Conservation (phyloP, 2,888 invertebrate genomes). For the Apoda limacodes region DNA sequence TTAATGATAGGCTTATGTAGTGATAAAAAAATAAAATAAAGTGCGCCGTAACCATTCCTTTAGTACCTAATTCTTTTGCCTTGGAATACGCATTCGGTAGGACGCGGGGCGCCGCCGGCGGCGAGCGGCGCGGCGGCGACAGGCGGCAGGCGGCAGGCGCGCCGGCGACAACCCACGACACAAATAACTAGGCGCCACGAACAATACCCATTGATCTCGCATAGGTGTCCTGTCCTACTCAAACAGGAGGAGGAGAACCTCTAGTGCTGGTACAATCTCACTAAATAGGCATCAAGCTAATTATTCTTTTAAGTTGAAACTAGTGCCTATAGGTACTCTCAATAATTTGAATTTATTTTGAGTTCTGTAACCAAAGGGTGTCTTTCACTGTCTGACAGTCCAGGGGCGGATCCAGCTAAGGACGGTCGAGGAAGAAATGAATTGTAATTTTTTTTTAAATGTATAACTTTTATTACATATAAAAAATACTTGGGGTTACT, state of each 20-base stretch:
- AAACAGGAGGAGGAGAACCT: slow-evolving; percentile 1
- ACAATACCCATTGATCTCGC: slow-evolving; percentile 11
- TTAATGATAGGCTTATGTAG: too few relatives aligned
- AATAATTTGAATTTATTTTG: too few relatives aligned
- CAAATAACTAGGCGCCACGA: slow-evolving; percentile 43
- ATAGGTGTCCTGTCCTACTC: slow-evolving; percentile 1
- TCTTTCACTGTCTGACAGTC: slow-evolving; percentile 1
- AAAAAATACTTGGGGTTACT: too few relatives aligned
- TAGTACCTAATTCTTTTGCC: not conserved
- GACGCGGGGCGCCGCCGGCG: slow-evolving; percentile 23
- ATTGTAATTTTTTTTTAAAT: too few relatives aligned
- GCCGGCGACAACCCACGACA: slow-evolving; percentile 22
- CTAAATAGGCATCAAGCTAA: slow-evolving; percentile 1
- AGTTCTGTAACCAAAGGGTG: slow-evolving; percentile 1
- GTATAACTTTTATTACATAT: too few relatives aligned
- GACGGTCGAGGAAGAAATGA: too few relatives aligned
- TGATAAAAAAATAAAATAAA: too few relatives aligned
- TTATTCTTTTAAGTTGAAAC: too few relatives aligned
- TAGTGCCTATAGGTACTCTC: too few relatives aligned
- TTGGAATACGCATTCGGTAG: slow-evolving; percentile 5
- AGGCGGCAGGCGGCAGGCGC: slow-evolving; percentile 23
- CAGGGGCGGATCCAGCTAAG: too few relatives aligned
- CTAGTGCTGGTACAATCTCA: not conserved
- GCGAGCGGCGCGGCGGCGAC: slow-evolving; percentile 31
- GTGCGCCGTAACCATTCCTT: slow-evolving; percentile 1